phyloP scores from a whole-genome alignment of 2,113 vertebrate genomes.

The Campylomormyrus tamandua region DNA sequence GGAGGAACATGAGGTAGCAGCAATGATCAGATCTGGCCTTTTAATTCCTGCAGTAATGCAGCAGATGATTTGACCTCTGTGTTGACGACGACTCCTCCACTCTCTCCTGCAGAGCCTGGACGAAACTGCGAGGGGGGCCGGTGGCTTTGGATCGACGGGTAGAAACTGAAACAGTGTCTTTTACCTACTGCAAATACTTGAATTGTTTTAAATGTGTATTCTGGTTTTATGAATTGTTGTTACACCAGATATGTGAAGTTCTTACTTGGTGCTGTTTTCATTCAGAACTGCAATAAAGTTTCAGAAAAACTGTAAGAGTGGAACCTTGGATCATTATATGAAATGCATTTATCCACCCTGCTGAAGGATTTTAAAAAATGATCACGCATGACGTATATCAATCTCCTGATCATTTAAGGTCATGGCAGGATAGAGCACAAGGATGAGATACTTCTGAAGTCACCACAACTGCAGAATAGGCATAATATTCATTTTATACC shows the following conservation, averaged over 20 bases:
- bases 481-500: background rate
- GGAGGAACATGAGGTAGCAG: constrained; percentile 71
- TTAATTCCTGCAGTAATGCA: constrained; percentile 27
- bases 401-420: background rate
- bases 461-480: background rate
- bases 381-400: background rate
- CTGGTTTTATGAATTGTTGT: background rate
- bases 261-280: background rate
- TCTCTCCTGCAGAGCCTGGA: constrained; percentile 59
- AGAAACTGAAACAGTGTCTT: constrained; percentile 57
- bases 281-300: background rate
- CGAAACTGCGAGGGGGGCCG: constrained; percentile 74
- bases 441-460: background rate
- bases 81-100: background rate
- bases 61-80: background rate
- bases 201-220: background rate
- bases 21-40: background rate
- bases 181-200: background rate
- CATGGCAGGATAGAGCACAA: background rate
- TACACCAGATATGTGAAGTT: background rate
- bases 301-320: background rate
- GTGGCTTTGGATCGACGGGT: constrained; percentile 93
- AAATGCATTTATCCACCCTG: background rate
- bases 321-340: background rate
- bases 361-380: background rate